These are phyloP conservation scores for Camponotus pennsylvanicus DNA, from an alignment of 1,140 invertebrate genomes.

Conservation along the genomic window DNA sequence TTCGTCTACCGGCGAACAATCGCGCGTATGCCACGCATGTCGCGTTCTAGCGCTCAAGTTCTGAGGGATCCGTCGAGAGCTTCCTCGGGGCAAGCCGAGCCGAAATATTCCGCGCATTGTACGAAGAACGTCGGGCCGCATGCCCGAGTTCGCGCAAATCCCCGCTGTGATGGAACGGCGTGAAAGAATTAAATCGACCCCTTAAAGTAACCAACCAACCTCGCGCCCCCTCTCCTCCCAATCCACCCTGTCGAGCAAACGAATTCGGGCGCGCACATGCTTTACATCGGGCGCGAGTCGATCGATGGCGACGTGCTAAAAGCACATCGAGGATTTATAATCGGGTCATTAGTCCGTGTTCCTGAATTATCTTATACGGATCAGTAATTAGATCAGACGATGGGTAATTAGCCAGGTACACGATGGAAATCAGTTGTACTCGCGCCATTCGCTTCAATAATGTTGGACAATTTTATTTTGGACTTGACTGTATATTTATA, in stretches of 20 bases:
- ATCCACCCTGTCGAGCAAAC: conserved; percentile 16
- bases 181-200: conserved; percentile 58
- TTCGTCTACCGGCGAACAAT: conserved; percentile 70
- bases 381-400: conserved; percentile 64
- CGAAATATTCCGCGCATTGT: conserved; percentile 56
- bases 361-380: conserved; percentile 60
- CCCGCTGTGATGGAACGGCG: conserved; percentile 45
- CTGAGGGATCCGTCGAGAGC: conserved; percentile 31
- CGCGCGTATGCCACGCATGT: conserved; percentile 55
- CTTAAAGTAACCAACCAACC: conserved; percentile 24
- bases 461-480: background rate
- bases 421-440: background rate
- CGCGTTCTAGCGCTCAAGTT: conserved; percentile 14
- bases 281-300: conserved; percentile 32
- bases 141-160: conserved; percentile 30
- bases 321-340: conserved; percentile 62
- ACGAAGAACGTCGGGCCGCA: conserved; percentile 29
- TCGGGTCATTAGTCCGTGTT: conserved; percentile 63
- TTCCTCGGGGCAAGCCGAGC: conserved; percentile 28
- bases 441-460: background rate
- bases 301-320: conserved; percentile 46
- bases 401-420: conserved; percentile 36
- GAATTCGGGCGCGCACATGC: conserved; percentile 22
- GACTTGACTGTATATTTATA: background rate
- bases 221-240: background rate